Conservation (phyloP, 64 coral and sea anemone species). For the Pocillopora damicornis region DNA sequence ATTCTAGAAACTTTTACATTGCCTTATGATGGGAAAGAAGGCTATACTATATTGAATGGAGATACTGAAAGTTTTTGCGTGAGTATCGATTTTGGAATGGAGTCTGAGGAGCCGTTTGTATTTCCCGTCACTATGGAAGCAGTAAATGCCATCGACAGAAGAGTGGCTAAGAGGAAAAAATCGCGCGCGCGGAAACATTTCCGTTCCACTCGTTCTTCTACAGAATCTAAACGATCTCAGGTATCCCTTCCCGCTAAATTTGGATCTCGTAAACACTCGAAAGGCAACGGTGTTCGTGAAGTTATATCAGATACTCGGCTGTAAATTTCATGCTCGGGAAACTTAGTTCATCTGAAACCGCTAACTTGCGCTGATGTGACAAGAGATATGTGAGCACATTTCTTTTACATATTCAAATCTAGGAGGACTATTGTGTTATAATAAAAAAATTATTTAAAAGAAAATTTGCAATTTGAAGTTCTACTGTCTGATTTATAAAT, state of each 20-base stretch:
- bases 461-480: too few species aligned
- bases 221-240: constrained; percentile 19
- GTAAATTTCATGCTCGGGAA: neutral
- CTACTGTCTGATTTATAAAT: too few species aligned
- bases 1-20: constrained; percentile 5
- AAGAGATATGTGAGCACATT: neutral
- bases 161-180: neutral
- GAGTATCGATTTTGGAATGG: constrained; percentile 24
- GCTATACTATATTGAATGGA: constrained; percentile 5
- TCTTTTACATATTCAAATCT: neutral
- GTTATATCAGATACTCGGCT: constrained; percentile 40
- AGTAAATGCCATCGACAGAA: neutral
- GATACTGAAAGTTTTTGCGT: constrained; percentile 24
- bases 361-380: neutral
- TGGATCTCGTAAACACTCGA: constrained; percentile 32
- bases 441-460: too few species aligned
- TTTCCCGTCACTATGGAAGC: neutral
- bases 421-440: neutral
- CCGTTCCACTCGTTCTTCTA: neutral
- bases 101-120: constrained; percentile 20
- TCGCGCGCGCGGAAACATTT: neutral
- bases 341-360: neutral
- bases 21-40: constrained; percentile 14
- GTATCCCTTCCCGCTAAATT: constrained; percentile 35
- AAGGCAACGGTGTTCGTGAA: constrained; percentile 13